Base-by-base conservation (phyloP, 2,888 invertebrate genomes). In the Chrysina gloriosa region DNA sequence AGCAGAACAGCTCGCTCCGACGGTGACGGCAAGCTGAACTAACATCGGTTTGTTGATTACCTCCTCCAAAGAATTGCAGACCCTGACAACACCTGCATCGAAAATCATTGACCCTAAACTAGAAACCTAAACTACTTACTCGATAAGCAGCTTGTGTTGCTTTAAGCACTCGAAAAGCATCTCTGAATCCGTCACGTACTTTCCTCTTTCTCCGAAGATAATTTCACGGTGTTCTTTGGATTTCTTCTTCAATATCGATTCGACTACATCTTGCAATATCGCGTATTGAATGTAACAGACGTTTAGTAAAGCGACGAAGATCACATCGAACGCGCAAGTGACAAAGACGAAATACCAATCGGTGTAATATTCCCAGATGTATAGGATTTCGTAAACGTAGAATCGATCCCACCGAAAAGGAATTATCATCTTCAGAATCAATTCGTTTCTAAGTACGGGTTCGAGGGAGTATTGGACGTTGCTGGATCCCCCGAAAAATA, bases 71-170 rank as follows among this genome's bases (percentile, higher is more conserved):
- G n/a, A n/a, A n/a, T n/a, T n/a, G n/a, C n/a, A n/a, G n/a, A n/a
- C n/a, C n/a, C n/a, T n/a, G n/a, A n/a, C n/a, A n/a, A n/a, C n/a
- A n/a, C n/a, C n/a, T n/a, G n/a, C n/a, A n/a, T n/a, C n/a, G n/a
- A n/a, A n/a, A n/a, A n/a, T n/a, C n/a, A n/a, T n/a, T n/a, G n/a
- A n/a, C n/a, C n/a, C n/a, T n/a, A n/a, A n/a, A n/a, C n/a, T n/a
- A n/a, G n/a, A n/a, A n/a, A n/a, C n/a, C n/a, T n/a, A n/a, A n/a
- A n/a, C n/a, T n/a, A 14, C 54, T 67, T 67, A 73, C 73, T 48
- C 36, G 16, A 71, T 58, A 36, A 74, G 68, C 52, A 72, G 65
- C 42, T 71, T 52, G 63, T 74, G 74, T 25, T 74, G 74, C 19
- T 69, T 52, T 58, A 74, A 63, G 39, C 73, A 69, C 42, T 71